These are phyloP conservation scores for Gambelia wislizenii DNA, from an alignment of 2,797 vertebrate genomes.

Conservation along the genomic window DNA sequence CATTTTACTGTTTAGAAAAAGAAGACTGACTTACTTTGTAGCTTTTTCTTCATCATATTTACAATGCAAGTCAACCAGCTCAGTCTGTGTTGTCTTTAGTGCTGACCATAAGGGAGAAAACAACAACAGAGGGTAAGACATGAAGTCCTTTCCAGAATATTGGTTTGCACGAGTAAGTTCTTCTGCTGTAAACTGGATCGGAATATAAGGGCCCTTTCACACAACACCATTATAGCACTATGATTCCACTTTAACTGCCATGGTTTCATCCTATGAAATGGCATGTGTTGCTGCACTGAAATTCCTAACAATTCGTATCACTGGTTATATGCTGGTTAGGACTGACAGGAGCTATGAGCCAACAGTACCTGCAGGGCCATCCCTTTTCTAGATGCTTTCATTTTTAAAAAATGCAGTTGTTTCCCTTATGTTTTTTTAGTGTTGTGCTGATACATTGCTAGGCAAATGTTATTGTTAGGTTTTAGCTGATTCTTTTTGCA, in stretches of 20 bases:
- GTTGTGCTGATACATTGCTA: too few species aligned
- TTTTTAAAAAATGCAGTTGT: not conserved
- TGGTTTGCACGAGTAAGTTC: not conserved
- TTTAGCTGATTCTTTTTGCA: too few species aligned
- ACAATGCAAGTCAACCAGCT: constrained; percentile 91
- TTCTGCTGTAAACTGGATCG: not conserved
- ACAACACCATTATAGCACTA: not conserved
- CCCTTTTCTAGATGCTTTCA: not conserved
- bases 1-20: not conserved
- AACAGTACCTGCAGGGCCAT: not conserved
- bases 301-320: too few species aligned
- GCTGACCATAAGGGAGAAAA: constrained; percentile 78
- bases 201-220: not conserved
- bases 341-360: too few species aligned
- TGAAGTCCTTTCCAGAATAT: not conserved
- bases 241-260: too few species aligned
- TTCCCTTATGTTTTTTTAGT: not conserved
- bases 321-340: too few species aligned
- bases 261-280: too few species aligned
- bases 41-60: constrained; percentile 94
- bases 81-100: constrained; percentile 90
- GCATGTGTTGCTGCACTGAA: too few species aligned
- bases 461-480: too few species aligned
- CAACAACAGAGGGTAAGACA: constrained; percentile 18
- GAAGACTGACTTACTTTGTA: constrained; percentile 87